Percentiles rank a stretch among this genome's conserved stretches.
Evolutionary conservation across 1,140 invertebrate genomes (phyloP).

Genomic region (Drosophila rhopaloa): DNA sequence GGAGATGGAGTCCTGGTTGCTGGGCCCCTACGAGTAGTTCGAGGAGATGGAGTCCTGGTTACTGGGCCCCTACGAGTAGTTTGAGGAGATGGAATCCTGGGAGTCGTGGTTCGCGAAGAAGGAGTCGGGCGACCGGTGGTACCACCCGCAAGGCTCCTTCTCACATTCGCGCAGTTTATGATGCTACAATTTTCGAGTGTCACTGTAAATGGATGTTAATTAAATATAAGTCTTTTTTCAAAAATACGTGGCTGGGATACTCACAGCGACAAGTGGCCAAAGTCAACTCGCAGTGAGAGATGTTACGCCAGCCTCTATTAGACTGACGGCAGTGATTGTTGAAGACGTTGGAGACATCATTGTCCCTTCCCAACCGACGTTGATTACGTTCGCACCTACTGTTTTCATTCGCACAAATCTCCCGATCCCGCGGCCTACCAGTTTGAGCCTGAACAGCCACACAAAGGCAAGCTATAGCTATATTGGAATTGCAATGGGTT

Average conservation of each 20-base stretch:
- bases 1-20: background rate
- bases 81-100: background rate
- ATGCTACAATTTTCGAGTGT: conserved; percentile 12
- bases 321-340: conserved; percentile 25
- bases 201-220: conserved; percentile 13
- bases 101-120: conserved; percentile 2
- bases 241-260: background rate
- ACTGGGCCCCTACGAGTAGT: background rate
- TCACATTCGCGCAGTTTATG: conserved; percentile 42
- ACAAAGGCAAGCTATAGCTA: conserved; percentile 48
- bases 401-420: conserved; percentile 17
- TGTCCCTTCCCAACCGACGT: conserved; percentile 12
- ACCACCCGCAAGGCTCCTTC: background rate
- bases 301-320: conserved; percentile 18
- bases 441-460: conserved; percentile 38
- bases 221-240: background rate
- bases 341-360: conserved; percentile 30
- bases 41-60: background rate
- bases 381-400: conserved; percentile 19
- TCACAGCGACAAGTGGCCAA: conserved; percentile 45
- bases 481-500: background rate
- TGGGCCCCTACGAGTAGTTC: background rate
- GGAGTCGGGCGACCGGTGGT: background rate
- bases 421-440: background rate
- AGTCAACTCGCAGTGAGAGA: conserved; percentile 51